phyloP scores from a whole-genome alignment of 2,113 vertebrate species.

The Limanda limanda region DNA sequence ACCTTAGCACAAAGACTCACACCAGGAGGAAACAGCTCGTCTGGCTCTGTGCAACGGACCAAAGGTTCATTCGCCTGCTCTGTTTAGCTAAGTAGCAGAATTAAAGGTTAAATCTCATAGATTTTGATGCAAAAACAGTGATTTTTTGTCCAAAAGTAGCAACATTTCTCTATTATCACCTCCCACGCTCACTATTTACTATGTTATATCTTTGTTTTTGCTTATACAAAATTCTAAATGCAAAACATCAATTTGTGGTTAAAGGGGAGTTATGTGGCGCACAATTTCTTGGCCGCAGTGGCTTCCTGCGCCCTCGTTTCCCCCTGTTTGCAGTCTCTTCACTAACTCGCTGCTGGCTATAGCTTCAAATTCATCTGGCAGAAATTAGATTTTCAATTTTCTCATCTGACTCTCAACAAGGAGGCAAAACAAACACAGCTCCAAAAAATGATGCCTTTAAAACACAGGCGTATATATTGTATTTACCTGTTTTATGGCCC shows the following conservation, averaged over 20 bases:
- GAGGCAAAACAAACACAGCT: neutral
- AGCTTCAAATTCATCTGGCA: neutral
- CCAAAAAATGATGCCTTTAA: neutral
- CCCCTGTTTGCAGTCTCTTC: neutral
- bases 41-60: neutral
- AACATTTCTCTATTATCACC: neutral
- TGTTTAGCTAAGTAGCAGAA: neutral
- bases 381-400: constrained; percentile 1
- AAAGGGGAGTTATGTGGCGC: neutral
- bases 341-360: neutral
- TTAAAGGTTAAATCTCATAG: neutral
- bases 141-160: neutral
- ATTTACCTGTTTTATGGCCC: neutral
- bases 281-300: neutral
- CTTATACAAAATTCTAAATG: neutral
- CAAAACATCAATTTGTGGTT: neutral
- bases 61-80: neutral
- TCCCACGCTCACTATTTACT: neutral
- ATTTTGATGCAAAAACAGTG: neutral
- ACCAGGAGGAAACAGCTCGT: neutral
- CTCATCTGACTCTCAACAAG: neutral
- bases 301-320: neutral
- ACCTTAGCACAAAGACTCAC: neutral
- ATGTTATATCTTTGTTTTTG: neutral
- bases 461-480: neutral